Evolutionary conservation across 2,113 vertebrate genomes (phyloP).

Genomic region (Myiagra hebetior): DNA sequence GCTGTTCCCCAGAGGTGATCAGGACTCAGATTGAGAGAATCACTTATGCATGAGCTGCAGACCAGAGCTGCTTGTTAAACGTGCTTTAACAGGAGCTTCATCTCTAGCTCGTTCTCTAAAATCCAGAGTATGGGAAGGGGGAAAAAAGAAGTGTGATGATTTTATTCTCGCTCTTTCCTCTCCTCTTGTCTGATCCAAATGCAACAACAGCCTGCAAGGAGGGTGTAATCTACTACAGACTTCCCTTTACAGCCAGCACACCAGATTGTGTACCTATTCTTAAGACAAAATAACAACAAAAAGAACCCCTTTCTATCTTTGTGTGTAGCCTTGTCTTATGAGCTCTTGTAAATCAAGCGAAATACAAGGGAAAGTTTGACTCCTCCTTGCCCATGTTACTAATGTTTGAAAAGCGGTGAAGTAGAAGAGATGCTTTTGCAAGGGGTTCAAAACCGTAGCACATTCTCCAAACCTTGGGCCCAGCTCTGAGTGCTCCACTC

Average conservation of each 20-base stretch:
- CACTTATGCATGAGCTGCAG: neutral
- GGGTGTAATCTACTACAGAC: neutral
- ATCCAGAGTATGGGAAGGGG: neutral
- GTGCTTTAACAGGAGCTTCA: neutral
- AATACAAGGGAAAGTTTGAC: neutral
- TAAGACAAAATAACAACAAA: neutral
- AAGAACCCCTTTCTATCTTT: neutral
- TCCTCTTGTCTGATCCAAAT: neutral
- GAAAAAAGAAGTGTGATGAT: neutral
- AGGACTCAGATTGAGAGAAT: conserved; percentile 9
- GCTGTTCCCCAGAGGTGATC: neutral
- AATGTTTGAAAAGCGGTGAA: neutral
- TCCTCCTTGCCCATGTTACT: neutral
- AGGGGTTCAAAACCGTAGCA: neutral
- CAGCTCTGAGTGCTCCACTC: neutral
- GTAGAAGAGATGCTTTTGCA: neutral
- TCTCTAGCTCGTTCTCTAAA: neutral
- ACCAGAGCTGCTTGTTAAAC: neutral
- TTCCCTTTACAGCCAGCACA: neutral
- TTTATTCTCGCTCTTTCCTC: neutral
- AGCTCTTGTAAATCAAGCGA: neutral
- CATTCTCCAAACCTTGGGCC: neutral
- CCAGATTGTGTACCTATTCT: neutral
- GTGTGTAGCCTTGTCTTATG: neutral
- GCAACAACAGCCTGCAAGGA: neutral